Evolutionary conservation across 2,797 vertebrate genomes (phyloP).

Genomic region (Coilia nasus): DNA sequence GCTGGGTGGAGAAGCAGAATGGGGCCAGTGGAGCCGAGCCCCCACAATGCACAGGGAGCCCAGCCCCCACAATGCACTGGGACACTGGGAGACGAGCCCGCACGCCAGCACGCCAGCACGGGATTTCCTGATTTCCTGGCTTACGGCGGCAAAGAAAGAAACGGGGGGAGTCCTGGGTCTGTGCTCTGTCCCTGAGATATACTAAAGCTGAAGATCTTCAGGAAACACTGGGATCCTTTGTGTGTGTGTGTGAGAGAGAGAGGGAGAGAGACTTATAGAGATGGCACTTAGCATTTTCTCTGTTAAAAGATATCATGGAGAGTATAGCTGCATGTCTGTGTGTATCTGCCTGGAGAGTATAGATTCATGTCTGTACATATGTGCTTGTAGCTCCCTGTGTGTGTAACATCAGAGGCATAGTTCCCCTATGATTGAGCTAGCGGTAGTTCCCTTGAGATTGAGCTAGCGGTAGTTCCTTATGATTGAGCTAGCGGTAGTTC

Average conservation of each 20-base stretch:
- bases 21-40: slow-evolving; percentile 64
- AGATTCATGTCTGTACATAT: background rate
- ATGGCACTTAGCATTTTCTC: no score
- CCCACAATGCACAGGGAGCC: slow-evolving; percentile 67
- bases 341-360: background rate
- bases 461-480: no score
- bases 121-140: slow-evolving; percentile 69
- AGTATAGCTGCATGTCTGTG: background rate
- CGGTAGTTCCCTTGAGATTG: no score
- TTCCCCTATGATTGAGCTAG: no score
- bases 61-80: slow-evolving; percentile 59
- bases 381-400: background rate
- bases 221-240: background rate
- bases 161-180: background rate
- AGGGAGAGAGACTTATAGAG: no score
- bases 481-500: no score
- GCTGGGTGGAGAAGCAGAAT: slow-evolving; percentile 79
- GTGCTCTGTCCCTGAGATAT: background rate
- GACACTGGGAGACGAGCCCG: no score
- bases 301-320: background rate
- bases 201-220: background rate
- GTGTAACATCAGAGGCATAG: background rate
- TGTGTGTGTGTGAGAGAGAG: background rate
- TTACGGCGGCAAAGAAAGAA: slow-evolving; percentile 62
- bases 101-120: slow-evolving; percentile 26